Evolutionary conservation across 2,797 vertebrate genomes (phyloP).

Genomic region (Sebastes hopkinsi): DNA sequence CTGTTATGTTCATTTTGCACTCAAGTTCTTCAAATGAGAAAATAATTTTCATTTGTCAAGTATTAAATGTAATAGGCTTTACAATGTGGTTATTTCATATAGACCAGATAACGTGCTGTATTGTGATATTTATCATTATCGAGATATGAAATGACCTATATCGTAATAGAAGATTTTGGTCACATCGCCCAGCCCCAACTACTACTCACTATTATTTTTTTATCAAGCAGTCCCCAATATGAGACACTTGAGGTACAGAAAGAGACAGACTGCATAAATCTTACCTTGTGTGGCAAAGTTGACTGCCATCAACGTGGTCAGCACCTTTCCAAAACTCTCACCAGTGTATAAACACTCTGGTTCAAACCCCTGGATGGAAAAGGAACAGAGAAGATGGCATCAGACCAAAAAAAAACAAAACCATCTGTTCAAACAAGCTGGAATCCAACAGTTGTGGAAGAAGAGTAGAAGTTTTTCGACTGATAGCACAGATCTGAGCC

Average conservation of each 20-base stretch:
- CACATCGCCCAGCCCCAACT: no score
- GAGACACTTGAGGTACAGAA: background rate
- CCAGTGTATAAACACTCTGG: slow-evolving; percentile 90
- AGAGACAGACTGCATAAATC: slow-evolving; percentile 23
- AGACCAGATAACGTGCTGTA: no score
- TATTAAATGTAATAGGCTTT: no score
- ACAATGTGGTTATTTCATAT: no score
- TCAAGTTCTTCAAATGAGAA: no score
- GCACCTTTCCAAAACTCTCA: slow-evolving; percentile 90
- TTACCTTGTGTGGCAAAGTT: slow-evolving; percentile 96
- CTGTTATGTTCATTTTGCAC: no score
- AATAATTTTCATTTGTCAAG: no score
- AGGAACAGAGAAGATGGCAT: slow-evolving; percentile 28
- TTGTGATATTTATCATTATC: no score
- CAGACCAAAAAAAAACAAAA: slow-evolving; percentile 14
- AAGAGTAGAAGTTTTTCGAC: background rate
- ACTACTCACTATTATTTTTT: background rate
- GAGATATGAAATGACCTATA: no score
- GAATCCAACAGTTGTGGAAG: background rate
- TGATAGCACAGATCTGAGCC: background rate
- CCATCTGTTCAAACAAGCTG: background rate
- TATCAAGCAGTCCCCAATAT: background rate
- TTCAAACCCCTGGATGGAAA: slow-evolving; percentile 89
- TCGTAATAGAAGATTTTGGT: no score
- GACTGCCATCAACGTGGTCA: slow-evolving; percentile 90